Conservation (phyloP, 2,888 invertebrate genomes). For the Megastigmus dorsalis region DNA sequence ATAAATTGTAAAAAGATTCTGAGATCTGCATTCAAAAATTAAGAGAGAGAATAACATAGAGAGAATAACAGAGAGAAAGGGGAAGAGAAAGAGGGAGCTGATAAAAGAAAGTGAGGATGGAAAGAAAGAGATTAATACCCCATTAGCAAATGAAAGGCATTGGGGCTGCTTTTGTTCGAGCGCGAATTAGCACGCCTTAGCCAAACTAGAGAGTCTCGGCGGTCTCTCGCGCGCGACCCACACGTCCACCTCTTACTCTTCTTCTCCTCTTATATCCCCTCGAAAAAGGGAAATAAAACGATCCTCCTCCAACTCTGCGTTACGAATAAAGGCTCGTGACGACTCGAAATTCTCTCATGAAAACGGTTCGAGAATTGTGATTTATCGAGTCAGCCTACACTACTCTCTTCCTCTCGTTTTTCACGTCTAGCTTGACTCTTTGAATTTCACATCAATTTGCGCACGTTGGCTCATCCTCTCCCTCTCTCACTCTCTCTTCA, state of each 20-base stretch:
- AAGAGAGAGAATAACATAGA: background rate
- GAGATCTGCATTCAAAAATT: too few species aligned
- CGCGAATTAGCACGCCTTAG: constrained; percentile 36
- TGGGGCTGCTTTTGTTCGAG: constrained; percentile 32
- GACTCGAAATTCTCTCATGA: background rate
- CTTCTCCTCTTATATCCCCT: background rate
- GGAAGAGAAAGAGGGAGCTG: background rate
- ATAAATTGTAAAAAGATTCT: too few species aligned
- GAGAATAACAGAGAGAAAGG: background rate
- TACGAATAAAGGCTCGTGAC: constrained; percentile 8
- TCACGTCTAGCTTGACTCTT: too few species aligned
- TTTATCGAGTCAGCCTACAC: constrained; percentile 40
- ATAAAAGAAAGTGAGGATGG: background rate
- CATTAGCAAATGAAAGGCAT: constrained; percentile 51
- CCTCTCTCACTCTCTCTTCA: too few species aligned
- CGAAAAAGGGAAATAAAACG: constrained; percentile 35
- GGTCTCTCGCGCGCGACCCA: constrained; percentile 5
- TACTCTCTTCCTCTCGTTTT: background rate
- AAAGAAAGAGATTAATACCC: constrained; percentile 38
- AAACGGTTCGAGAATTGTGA: constrained; percentile 38
- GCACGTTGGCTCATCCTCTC: constrained; percentile 38
- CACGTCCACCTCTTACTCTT: too few species aligned
- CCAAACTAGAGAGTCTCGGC: constrained; percentile 33
- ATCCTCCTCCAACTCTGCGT: background rate
- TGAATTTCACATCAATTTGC: constrained; percentile 49